Conservation (phyloP, 2,888 invertebrate genomes). For the Drosophila incognita region DNA sequence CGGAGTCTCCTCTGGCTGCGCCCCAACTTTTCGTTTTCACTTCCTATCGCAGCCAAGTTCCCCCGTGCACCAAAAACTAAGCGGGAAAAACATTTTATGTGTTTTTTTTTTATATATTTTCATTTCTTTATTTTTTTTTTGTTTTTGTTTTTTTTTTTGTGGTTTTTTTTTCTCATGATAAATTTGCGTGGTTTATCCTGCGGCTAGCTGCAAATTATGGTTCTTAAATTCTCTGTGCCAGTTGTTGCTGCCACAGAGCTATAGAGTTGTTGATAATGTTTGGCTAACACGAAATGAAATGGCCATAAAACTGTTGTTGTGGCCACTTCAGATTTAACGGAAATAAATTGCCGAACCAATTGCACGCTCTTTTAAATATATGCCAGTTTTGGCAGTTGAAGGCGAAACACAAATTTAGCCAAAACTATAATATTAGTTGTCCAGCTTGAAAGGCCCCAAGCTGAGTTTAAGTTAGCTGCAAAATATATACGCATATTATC, state of each 20-base stretch:
- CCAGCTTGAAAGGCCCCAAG: conserved; percentile 3
- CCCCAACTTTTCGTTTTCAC: conserved; percentile 71
- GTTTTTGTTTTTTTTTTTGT: conserved; percentile 5
- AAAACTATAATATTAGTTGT: conserved; percentile 33
- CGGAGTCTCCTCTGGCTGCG: conserved; percentile 5
- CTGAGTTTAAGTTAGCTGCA: background rate
- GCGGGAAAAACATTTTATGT: conserved; percentile 28
- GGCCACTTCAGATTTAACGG: conserved; percentile 65
- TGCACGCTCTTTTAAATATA: conserved; percentile 55
- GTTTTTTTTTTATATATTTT: conserved; percentile 25
- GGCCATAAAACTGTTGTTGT: conserved; percentile 67
- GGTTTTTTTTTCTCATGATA: conserved; percentile 71
- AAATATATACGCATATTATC: background rate
- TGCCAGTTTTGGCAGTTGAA: conserved; percentile 4
- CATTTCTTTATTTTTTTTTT: conserved; percentile 36
- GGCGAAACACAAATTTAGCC: conserved; percentile 13
- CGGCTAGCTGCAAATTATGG: conserved; percentile 76
- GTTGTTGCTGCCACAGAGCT: conserved; percentile 17
- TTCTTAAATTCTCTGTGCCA: conserved; percentile 72
- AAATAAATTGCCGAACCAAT: conserved; percentile 69
- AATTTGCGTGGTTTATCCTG: conserved; percentile 76
- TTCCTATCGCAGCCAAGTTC: conserved; percentile 54
- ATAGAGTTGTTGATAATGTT: conserved; percentile 65
- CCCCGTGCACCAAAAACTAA: conserved; percentile 34
- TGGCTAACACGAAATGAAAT: conserved; percentile 75